Conservation (phyloP, 2,797 vertebrate genomes). For the Coracias cyanogaster region DNA sequence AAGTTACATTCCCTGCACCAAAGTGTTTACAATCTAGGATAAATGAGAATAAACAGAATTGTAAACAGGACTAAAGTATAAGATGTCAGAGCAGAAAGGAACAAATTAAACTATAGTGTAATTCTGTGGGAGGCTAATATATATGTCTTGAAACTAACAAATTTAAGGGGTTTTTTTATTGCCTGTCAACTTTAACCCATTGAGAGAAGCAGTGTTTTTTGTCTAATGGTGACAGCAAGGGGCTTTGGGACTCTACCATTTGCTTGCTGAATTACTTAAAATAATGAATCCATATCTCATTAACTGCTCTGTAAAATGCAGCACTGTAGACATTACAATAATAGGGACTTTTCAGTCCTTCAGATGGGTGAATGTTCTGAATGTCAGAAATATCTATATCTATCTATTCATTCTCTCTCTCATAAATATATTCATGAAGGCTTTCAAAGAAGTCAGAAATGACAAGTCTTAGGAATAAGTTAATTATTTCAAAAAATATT, state of each 20-base stretch:
- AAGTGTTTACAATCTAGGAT: not conserved
- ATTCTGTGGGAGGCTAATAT: not conserved
- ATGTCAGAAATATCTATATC: not conserved
- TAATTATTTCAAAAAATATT: not conserved
- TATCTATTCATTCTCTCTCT: not conserved
- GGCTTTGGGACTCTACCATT: not conserved
- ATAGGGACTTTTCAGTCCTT: not conserved
- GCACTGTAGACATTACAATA: not conserved
- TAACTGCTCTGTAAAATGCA: not conserved
- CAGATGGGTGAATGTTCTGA: not conserved
- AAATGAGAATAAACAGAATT: not conserved
- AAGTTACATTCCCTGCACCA: not conserved
- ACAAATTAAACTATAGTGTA: not conserved
- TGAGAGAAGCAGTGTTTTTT: not conserved
- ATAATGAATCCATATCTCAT: not conserved
- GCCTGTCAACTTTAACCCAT: not conserved
- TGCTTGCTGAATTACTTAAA: not conserved
- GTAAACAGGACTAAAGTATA: not conserved
- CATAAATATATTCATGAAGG: not conserved
- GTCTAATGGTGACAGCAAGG: not conserved
- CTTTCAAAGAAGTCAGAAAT: not conserved
- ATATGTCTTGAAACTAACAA: not conserved
- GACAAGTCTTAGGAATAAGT: not conserved
- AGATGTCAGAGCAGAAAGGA: not conserved
- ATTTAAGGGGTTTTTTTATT: not conserved